Evolutionary conservation across 2,888 invertebrate genomes (phyloP).

Genomic region (Carabus problematicus): DNA sequence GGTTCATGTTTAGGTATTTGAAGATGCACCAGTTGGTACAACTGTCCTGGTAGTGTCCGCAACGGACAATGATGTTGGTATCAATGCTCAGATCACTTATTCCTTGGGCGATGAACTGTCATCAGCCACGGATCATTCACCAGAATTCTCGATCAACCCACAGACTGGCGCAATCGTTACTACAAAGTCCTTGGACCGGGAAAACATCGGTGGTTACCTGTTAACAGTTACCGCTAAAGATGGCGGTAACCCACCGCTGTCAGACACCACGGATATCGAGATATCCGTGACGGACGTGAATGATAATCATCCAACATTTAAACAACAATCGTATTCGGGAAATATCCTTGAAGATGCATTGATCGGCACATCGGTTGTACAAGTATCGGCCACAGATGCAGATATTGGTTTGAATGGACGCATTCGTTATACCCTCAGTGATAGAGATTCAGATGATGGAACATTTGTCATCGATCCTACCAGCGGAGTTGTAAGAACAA

Average conservation of each 20-base stretch:
- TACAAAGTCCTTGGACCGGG: conserved; percentile 84
- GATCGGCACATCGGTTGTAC: conserved; percentile 80
- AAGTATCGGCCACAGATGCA: conserved; percentile 82
- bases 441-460: conserved; percentile 80
- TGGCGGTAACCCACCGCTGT: conserved; percentile 88
- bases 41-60: conserved; percentile 93
- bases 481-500: conserved; percentile 90
- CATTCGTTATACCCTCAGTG: conserved; percentile 78
- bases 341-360: conserved; percentile 87
- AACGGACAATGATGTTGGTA: conserved; percentile 92
- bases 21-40: conserved; percentile 90
- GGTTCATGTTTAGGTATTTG: conserved; percentile 73
- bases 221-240: conserved; percentile 92
- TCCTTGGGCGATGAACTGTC: conserved; percentile 74
- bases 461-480: conserved; percentile 92
- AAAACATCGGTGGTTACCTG: conserved; percentile 80
- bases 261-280: conserved; percentile 95
- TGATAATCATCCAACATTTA: conserved; percentile 91
- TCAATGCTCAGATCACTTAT: conserved; percentile 90
- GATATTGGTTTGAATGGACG: conserved; percentile 89
- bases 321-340: conserved; percentile 80
- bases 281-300: conserved; percentile 96
- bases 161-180: conserved; percentile 94
- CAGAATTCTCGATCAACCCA: conserved; percentile 85
- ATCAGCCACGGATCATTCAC: conserved; percentile 66